phyloP scores from a whole-genome alignment of 2,797 vertebrate genomes.

The Schizopygopsis pylzovi region DNA sequence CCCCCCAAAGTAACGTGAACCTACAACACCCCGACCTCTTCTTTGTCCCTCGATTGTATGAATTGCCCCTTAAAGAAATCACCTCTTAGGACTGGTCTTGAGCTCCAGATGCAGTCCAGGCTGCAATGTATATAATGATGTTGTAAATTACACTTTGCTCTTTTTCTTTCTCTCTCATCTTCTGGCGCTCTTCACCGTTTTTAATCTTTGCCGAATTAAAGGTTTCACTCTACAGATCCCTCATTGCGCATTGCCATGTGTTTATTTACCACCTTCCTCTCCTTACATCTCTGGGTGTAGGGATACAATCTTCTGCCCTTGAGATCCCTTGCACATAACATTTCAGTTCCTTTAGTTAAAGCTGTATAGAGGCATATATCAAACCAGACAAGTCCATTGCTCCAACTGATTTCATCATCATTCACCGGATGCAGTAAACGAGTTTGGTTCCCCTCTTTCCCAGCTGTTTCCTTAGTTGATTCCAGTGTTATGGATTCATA shows the following conservation, averaged over 20 bases:
- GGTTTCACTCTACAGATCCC: conserved; percentile 74
- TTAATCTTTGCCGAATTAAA: conserved; percentile 76
- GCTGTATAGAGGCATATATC: conserved; percentile 68
- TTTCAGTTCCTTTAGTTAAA: conserved; percentile 79
- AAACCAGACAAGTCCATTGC: conserved; percentile 82
- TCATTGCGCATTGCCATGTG: conserved; percentile 74
- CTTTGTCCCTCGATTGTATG: conserved; percentile 99
- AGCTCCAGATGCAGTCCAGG: conserved; percentile 93
- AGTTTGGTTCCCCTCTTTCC: conserved; percentile 78
- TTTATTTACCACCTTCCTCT: conserved; percentile 70
- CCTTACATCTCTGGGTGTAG: conserved; percentile 38
- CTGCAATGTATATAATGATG: conserved; percentile 97
- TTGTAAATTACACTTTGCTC: conserved; percentile 94
- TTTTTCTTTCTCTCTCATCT: conserved; percentile 74
- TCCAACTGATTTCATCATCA: conserved; percentile 86
- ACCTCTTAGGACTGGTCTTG: conserved; percentile 99
- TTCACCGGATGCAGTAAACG: conserved; percentile 67
- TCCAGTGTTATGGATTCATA: conserved; percentile 98
- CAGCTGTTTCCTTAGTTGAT: conserved; percentile 62
- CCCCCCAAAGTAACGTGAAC: conserved; percentile 99
- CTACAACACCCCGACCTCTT: conserved; percentile 99
- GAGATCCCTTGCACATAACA: conserved; percentile 79
- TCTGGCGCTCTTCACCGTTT: conserved; percentile 78
- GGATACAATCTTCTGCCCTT: conserved; percentile 49
- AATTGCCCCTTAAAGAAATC: conserved; percentile 95